Evolutionary conservation across 1,140 invertebrate species (phyloP), one percentile per base, ranked within the genome.

Genomic region (Pentalonia nigronervosa): DNA sequence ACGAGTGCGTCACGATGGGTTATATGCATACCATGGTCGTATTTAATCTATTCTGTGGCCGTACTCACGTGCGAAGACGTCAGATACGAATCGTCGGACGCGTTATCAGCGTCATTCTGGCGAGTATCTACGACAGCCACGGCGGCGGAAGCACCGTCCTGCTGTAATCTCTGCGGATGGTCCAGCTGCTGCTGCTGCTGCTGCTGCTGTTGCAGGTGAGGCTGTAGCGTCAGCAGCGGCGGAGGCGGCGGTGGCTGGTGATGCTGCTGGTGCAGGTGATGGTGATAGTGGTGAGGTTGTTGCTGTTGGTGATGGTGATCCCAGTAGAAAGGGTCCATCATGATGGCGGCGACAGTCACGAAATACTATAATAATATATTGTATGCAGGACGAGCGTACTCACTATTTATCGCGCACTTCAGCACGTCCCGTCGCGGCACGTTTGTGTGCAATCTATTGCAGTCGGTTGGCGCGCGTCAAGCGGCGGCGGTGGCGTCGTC

Each of bases 11-110:
- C 41, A 41, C 4, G 41, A 41, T 41, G 36, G 56, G 25, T 60
- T 8, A 60, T 30, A 60, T 60, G n/a, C 7, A 11, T 76, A n/a
- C 14, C 47, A 67, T 30, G 8, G 7, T 36, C 11, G 41, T 41
- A 41, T 41, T 41, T 41, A 41, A 41, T 41, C 41, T 41, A 41
- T 41, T 41, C 41, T 41, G 11, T n/a, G 67, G 67, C 34, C 17
- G n/a, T 36, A 93, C 91, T 93, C 91, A 93, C 91, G 48, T 93
- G 91, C 34, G 91, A 84, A 23, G 91, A 93, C 91, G 91, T 93
- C 48, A 93, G 81, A 20, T 93, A 93, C 30, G 91, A 93, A 93
- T 93, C 91, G 48, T 93, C 81, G 34, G 91, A 93, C 76, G 48
- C 48, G 76, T 93, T 93, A n/a, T 93, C 91, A 1, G 81, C 45